Conservation (phyloP, 2,797 vertebrate species). For the Astyanax mexicanus region DNA sequence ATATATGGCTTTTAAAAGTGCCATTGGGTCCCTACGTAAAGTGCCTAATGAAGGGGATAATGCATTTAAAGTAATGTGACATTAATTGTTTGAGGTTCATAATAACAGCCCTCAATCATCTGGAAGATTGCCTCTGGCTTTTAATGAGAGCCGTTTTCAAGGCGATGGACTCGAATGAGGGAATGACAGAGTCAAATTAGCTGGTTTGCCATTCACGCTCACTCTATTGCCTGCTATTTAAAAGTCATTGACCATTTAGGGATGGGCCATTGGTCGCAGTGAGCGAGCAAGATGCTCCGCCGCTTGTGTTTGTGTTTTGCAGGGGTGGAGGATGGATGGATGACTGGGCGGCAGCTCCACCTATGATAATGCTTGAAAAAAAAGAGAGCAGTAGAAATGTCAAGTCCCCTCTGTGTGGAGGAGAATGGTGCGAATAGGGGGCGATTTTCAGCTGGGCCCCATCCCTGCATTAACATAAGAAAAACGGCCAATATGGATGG, state of each 20-base stretch:
- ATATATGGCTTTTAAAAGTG: conserved; percentile 68
- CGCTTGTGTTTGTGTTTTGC: conserved; percentile 63
- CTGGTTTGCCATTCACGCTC: conserved; percentile 71
- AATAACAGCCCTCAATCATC: conserved; percentile 72
- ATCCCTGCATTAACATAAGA: conserved; percentile 87
- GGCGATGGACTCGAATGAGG: conserved; percentile 66
- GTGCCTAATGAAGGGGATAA: conserved; percentile 73
- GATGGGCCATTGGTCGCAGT: conserved; percentile 64
- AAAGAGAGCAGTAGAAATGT: conserved; percentile 72
- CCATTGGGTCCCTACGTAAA: conserved; percentile 63
- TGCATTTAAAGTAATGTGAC: conserved; percentile 73
- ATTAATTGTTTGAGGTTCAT: conserved; percentile 73
- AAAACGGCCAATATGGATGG: conserved; percentile 78
- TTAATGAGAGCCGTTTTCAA: conserved; percentile 67
- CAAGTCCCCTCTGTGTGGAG: conserved; percentile 70
- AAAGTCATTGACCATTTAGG: conserved; percentile 70
- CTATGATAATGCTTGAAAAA: conserved; percentile 58
- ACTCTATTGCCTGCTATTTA: conserved; percentile 74
- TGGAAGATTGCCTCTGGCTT: conserved; percentile 68
- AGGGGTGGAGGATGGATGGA: conserved; percentile 57
- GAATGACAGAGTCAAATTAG: conserved; percentile 68
- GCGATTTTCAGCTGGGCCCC: conserved; percentile 62
- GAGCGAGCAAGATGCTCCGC: conserved; percentile 39
- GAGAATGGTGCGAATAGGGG: conserved; percentile 64
- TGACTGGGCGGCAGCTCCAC: conserved; percentile 51